phyloP scores from a whole-genome alignment of 2,888 invertebrate species.

The Drosophila sordidula region DNA sequence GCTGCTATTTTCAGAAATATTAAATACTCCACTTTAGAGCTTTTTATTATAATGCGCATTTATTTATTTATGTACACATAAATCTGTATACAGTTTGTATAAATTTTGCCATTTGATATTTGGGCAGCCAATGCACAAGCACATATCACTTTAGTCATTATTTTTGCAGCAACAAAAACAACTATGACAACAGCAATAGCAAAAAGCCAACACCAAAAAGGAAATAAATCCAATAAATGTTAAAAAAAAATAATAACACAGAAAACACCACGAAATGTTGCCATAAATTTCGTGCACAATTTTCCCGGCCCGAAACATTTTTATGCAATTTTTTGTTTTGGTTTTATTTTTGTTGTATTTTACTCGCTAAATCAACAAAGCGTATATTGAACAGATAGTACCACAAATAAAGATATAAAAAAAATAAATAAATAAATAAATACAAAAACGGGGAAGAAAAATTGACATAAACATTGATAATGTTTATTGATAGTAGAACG shows the following conservation, averaged over 20 bases:
- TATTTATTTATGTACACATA: constrained; percentile 6
- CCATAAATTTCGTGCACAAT: constrained; percentile 57
- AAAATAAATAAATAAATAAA: constrained; percentile 1
- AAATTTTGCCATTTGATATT: constrained; percentile 32
- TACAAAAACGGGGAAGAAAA: background rate
- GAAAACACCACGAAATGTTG: constrained; percentile 53
- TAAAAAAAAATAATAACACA: constrained; percentile 33
- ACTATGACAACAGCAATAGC: background rate
- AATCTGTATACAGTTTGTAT: background rate
- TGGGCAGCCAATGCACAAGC: constrained; percentile 19
- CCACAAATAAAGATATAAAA: constrained; percentile 10
- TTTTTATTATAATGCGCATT: constrained; percentile 6
- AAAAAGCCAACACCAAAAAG: constrained; percentile 25
- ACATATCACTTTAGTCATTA: constrained; percentile 54
- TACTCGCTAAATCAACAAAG: constrained; percentile 49
- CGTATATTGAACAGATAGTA: constrained; percentile 30
- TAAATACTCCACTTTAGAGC: background rate
- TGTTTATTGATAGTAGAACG: constrained; percentile 14
- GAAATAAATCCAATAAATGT: constrained; percentile 57
- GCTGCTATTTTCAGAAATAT: background rate
- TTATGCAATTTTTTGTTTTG: constrained; percentile 32
- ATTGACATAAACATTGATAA: constrained; percentile 30
- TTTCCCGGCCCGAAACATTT: constrained; percentile 57
- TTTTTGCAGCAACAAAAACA: constrained; percentile 24
- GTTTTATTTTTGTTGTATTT: constrained; percentile 25